Evolutionary conservation across 2,113 vertebrate species (phyloP), one percentile per base, ranked within the genome.

Genomic region (Cavia aperea): DNA sequence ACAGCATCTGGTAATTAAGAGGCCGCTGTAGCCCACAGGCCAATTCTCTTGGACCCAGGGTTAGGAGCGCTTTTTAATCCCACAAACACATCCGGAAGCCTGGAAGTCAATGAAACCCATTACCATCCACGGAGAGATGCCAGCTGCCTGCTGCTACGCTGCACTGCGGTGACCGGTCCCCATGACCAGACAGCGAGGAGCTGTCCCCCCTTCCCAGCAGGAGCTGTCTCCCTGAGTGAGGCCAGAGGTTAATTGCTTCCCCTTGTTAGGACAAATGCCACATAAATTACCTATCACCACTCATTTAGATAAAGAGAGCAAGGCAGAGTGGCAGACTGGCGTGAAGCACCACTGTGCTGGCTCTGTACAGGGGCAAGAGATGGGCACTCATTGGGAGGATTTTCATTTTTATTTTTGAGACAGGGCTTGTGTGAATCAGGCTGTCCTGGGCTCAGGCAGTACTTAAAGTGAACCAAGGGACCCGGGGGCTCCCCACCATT

Each of bases 61-160:
- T 39, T 84, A 58, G 21, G 58, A 60, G 88, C 90, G 19, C 56
- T 63, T 96, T 95, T 65, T 88, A 84, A 79, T 93, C 43, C 73
- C n/a, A 31, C 51, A 83, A 62, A 79, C 58, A 19, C 15, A 5
- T 58, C 89, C 65, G 39, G 90, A 88, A 73, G 63, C 49, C 82
- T 73, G 58, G 86, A 96, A 86, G 86, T 89, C 90, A 91, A 6
- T 77, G 72, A 95, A 84, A 62, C 88, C 91, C 92, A 81, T 95
- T 94, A 78, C 68, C 7, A 0, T 63, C 33, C 75, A 24, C 56
- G 29, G 83, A 92, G 84, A 70, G 90, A 60, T 21, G 14, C 68
- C 26, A 46, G 1, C 2, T 90, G 83, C 62, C 51, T 1, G 43
- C 70, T 86, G 39, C 39, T 39, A 3, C 39, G 39, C 39, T 39